Evolutionary conservation across 2,113 vertebrate species (phyloP).

Genomic region (Xenopus laevis): DNA sequence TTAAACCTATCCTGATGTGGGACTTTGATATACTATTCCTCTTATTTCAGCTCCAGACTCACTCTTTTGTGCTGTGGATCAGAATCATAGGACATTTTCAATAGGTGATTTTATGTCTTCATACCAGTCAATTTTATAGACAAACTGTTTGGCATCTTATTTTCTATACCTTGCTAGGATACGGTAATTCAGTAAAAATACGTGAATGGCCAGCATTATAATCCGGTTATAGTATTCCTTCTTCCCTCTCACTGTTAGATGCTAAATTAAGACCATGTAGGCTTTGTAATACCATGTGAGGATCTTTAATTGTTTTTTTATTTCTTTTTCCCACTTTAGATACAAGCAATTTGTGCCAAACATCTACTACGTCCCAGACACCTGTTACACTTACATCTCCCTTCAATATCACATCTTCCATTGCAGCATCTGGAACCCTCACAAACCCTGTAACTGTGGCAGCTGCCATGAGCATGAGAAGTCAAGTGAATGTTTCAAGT

Average conservation of each 20-base stretch:
- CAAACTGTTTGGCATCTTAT: not conserved
- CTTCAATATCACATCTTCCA: conserved; percentile 91
- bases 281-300: too few relatives aligned
- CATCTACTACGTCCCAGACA: conserved; percentile 84
- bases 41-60: conserved; percentile 42
- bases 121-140: not conserved
- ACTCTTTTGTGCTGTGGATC: conserved; percentile 43
- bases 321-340: conserved; percentile 76
- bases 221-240: too few relatives aligned
- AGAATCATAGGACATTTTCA: conserved; percentile 46
- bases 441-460: conserved; percentile 90
- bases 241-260: not conserved
- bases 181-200: not conserved
- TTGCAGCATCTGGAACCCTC: conserved; percentile 82
- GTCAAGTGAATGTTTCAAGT: conserved; percentile 81
- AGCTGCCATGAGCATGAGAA: conserved; percentile 95
- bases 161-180: not conserved
- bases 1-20: not conserved
- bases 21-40: conserved; percentile 27
- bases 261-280: not conserved
- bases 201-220: not conserved
- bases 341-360: conserved; percentile 88
- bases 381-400: conserved; percentile 95
- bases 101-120: conserved; percentile 42
- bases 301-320: conserved; percentile 16